phyloP scores from a whole-genome alignment of 2,888 invertebrate species.

The Lasioglossum villosulum region DNA sequence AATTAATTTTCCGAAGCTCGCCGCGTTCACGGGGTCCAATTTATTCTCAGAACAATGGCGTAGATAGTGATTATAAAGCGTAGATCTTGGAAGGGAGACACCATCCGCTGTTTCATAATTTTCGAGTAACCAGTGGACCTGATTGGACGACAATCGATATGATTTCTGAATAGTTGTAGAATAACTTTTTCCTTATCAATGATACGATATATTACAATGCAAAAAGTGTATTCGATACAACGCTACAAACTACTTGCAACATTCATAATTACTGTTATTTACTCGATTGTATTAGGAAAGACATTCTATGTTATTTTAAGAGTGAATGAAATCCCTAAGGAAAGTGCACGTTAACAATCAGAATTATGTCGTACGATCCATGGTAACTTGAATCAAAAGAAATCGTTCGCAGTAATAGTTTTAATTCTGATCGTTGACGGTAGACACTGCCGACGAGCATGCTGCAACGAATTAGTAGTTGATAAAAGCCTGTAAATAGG shows the following conservation, averaged over 20 bases:
- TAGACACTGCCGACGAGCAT: constrained; percentile 55
- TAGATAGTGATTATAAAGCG: constrained; percentile 98
- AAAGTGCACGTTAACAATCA: constrained; percentile 16
- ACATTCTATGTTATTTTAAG: neutral
- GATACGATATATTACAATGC: neutral
- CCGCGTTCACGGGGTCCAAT: constrained; percentile 99
- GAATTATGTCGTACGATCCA: neutral
- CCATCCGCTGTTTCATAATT: constrained; percentile 99
- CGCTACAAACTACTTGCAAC: constrained; percentile 13
- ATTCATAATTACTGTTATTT: constrained; percentile 10
- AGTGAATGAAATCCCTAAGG: constrained; percentile 16
- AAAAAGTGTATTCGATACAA: constrained; percentile 1
- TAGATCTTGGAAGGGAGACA: constrained; percentile 96
- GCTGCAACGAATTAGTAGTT: constrained; percentile 71
- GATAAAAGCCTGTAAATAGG: constrained; percentile 80
- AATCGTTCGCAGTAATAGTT: neutral
- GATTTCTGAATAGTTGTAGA: neutral
- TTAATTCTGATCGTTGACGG: neutral
- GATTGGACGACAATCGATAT: constrained; percentile 36
- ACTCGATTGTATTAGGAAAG: constrained; percentile 15
- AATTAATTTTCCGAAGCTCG: constrained; percentile 99
- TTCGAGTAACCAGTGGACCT: constrained; percentile 97
- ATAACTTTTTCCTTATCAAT: neutral
- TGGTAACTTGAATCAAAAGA: neutral
- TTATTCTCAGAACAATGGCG: constrained; percentile 97